Conservation (phyloP, 2,888 invertebrate species). For the Eupelmus urozonus region DNA sequence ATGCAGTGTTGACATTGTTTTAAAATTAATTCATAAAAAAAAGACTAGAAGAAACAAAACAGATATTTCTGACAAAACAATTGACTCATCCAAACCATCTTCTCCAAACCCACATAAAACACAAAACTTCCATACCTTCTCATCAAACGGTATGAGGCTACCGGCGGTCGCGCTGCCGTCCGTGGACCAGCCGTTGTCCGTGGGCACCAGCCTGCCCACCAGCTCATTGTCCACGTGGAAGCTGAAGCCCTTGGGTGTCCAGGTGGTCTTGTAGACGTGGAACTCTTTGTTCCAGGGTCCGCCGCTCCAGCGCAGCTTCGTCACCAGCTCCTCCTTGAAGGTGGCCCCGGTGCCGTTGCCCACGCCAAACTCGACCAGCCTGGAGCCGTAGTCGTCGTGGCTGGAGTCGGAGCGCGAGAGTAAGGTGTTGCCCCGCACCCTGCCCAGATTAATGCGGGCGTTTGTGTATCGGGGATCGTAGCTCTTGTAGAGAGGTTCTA, state of each 20-base stretch:
- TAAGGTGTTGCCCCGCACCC: slow-evolving; percentile 77
- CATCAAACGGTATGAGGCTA: slow-evolving; percentile 82
- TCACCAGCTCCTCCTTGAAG: slow-evolving; percentile 64
- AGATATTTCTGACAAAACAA: too few relatives aligned
- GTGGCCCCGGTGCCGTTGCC: slow-evolving; percentile 63
- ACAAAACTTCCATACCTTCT: slow-evolving; percentile 47
- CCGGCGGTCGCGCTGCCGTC: not conserved
- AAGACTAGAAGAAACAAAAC: too few relatives aligned
- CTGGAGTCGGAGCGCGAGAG: slow-evolving; percentile 60
- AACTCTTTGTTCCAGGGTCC: slow-evolving; percentile 75
- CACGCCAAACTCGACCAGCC: slow-evolving; percentile 71
- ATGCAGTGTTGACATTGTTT: too few relatives aligned
- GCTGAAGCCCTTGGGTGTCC: slow-evolving; percentile 76
- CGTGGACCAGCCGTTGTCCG: slow-evolving; percentile 60
- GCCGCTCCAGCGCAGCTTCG: slow-evolving; percentile 52
- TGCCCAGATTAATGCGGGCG: slow-evolving; percentile 79
- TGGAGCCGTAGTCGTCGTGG: slow-evolving; percentile 63
- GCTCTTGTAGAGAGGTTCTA: slow-evolving; percentile 70
- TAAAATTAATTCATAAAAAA: too few relatives aligned
- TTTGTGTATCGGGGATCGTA: slow-evolving; percentile 72
- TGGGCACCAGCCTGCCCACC: slow-evolving; percentile 64
- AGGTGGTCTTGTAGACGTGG: slow-evolving; percentile 79
- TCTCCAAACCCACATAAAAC: not conserved
- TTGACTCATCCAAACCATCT: too few relatives aligned
- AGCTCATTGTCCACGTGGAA: slow-evolving; percentile 67